These are phyloP conservation scores for Priapulus caudatus DNA, from an alignment of 2,888 invertebrate species.

Conservation along the genomic window DNA sequence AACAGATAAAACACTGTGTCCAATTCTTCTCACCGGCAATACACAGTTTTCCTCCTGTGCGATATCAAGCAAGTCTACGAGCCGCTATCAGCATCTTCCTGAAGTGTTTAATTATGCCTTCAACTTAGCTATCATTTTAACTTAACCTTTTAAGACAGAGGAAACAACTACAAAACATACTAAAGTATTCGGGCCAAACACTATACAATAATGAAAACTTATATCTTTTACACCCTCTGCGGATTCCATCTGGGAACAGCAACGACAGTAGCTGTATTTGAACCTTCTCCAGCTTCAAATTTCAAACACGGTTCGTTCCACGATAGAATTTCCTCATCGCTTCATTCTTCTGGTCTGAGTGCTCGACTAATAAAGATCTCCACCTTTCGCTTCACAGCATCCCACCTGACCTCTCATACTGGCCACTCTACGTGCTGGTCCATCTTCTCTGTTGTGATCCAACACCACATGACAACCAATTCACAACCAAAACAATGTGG, in stretches of 20 bases:
- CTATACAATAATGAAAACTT: no score
- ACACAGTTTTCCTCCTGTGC: no score
- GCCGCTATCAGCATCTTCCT: no score
- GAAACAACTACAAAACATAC: no score
- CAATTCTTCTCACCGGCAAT: no score
- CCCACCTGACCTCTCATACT: conserved; percentile 30
- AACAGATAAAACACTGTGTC: no score
- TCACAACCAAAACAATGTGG: neutral
- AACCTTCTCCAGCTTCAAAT: conserved; percentile 28
- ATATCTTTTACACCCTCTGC: conserved; percentile 35
- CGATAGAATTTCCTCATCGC: conserved; percentile 35
- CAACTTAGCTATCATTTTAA: no score
- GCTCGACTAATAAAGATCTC: conserved; percentile 28
- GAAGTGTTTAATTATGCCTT: no score
- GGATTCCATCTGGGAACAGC: conserved; percentile 31
- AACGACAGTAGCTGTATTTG: conserved; percentile 26
- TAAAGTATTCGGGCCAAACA: no score
- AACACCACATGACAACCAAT: neutral
- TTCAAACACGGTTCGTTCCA: conserved; percentile 28
- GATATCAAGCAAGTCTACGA: no score
- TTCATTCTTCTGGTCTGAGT: no score
- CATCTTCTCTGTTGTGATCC: conserved; percentile 31
- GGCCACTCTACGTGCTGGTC: conserved; percentile 27
- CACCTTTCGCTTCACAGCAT: conserved; percentile 26
- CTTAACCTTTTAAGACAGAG: no score